phyloP scores from a whole-genome alignment of 2,113 vertebrate species.

The Crotophaga sulcirostris region DNA sequence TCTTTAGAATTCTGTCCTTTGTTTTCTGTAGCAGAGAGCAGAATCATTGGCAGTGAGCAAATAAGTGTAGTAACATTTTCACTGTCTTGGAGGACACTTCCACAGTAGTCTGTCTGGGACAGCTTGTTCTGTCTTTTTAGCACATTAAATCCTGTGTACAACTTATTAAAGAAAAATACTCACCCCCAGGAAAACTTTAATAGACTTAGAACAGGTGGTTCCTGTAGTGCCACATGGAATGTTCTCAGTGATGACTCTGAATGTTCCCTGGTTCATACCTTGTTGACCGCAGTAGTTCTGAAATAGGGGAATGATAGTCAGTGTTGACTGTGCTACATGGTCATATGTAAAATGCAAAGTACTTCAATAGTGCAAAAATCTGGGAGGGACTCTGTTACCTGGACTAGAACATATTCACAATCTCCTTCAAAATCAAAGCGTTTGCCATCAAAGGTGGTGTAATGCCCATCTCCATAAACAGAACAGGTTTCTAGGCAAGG shows the following conservation, averaged over 20 bases:
- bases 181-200: slow-evolving; percentile 89
- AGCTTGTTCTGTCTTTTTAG: neutral
- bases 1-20: neutral
- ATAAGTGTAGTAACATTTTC: neutral
- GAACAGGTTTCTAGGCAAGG: slow-evolving; percentile 84
- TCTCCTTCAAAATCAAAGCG: slow-evolving; percentile 88
- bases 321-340: neutral
- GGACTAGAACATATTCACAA: slow-evolving; percentile 90
- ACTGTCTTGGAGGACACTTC: neutral
- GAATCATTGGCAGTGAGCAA: neutral
- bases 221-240: slow-evolving; percentile 91
- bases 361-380: neutral
- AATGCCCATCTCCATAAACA: slow-evolving; percentile 92
- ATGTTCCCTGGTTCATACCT: slow-evolving; percentile 66
- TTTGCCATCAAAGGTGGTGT: slow-evolving; percentile 90
- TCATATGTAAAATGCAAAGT: neutral
- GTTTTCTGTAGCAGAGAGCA: neutral
- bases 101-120: neutral
- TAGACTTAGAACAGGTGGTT: slow-evolving; percentile 91
- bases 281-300: slow-evolving; percentile 84
- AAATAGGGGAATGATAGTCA: neutral
- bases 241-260: slow-evolving; percentile 90
- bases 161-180: slow-evolving; percentile 22
- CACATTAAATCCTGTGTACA: neutral
- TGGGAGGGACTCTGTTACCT: slow-evolving; percentile 76